A percentile compares a stretch with the other conserved stretches of the same genome.
phyloP scores from a whole-genome alignment of 2,113 vertebrate genomes.

The Sinosuthora webbiana region DNA sequence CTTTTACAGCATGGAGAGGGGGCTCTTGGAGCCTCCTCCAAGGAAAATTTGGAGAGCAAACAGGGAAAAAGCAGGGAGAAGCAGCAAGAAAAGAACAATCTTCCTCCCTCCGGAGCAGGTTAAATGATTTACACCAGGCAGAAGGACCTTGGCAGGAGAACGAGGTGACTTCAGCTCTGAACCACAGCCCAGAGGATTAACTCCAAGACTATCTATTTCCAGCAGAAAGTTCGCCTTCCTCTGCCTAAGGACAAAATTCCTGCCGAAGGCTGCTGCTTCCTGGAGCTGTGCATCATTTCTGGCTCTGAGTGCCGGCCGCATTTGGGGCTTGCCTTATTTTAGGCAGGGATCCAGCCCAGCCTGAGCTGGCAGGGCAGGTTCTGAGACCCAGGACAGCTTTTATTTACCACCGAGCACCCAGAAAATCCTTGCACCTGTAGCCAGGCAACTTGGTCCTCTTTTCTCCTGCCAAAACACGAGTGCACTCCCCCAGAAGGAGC shows the following conservation, averaged over 20 bases:
- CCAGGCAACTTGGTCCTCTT: slow-evolving; percentile 33
- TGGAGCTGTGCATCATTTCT: neutral
- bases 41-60: neutral
- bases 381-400: neutral
- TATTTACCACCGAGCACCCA: slow-evolving; percentile 10
- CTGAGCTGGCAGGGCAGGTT: neutral
- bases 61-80: neutral
- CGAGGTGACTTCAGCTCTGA: slow-evolving; percentile 13
- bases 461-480: slow-evolving; percentile 30
- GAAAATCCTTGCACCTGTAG: slow-evolving; percentile 55
- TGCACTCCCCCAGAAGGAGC: slow-evolving; percentile 1
- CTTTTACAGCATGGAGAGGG: fast-evolving
- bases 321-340: neutral
- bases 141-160: slow-evolving; percentile 9
- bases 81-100: neutral
- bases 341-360: neutral
- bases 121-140: neutral
- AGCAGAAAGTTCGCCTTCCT: slow-evolving; percentile 27
- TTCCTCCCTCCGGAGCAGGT: neutral
- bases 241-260: slow-evolving; percentile 29
- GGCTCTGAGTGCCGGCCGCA: neutral
- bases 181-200: slow-evolving; percentile 10
- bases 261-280: slow-evolving; percentile 26
- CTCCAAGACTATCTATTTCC: slow-evolving; percentile 36
- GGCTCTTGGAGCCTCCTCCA: neutral